Base-by-base conservation (phyloP, 2,113 vertebrate species). In the Malaclemys terrapin region DNA sequence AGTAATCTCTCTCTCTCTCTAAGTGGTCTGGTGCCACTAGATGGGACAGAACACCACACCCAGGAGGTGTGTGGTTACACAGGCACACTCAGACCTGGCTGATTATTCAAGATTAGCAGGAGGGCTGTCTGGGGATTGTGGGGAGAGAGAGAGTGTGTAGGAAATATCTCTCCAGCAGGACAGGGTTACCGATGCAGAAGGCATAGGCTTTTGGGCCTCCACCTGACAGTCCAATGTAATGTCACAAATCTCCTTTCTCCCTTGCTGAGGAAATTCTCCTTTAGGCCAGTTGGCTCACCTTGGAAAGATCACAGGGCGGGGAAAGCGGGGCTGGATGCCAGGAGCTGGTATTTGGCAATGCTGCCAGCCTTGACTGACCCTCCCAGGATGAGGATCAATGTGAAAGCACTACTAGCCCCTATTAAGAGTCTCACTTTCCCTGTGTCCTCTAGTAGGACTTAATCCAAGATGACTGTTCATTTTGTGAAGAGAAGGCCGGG, bases 361-460 rank as follows among this genome's bases (percentile, higher is more conserved):
- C 86, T 83, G 88, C 89, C 62, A 84, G 94, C 86, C 79, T 84
- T 95, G 87, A 0, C 0, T 91, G 94, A 92, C 90, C 90, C 65
- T 88, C 29, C 1, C 0, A 72, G 93, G 94, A 97, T 93, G 91
- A 96, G 96, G 95, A 97, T 95, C 89, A 85, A 96, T 97, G 91
- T 94, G 89, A 95, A 95, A 90, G 35, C 76, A 29, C n/a, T 91
- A 80, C 69, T 89, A 3, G 5, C 65, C 56, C 50, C 45, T 16
- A 57, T 47, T 22, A 1, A 78, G 85, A 88, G 2, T 85, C 93
- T 96, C 93, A 96, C 93, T 97, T 95, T 96, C 96, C 90, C 78
- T 96, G 54, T 89, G 89, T 93, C 93, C 96, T 97, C 84, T 90
- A 93, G 85, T 92, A 88, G 56, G 72, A 84, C 45, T 89, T 92